Percentiles rank a stretch among this genome's conserved stretches.
Evolutionary conservation across 1,140 invertebrate species (phyloP).

Genomic region (Monomorium pharaonis): DNA sequence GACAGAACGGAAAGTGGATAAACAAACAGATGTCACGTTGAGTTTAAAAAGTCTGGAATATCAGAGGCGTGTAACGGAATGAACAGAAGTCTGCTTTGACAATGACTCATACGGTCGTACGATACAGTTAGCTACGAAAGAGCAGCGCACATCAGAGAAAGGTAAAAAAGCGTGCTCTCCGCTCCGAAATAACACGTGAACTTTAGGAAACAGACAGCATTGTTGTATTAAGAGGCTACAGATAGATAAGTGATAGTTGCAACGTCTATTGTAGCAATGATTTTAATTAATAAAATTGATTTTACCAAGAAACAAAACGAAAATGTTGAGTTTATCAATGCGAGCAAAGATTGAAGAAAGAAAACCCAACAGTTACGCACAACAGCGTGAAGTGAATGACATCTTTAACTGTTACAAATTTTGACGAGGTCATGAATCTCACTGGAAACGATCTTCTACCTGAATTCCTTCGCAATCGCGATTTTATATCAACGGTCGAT

Average conservation of each 20-base stretch:
- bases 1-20: slow-evolving; percentile 17
- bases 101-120: slow-evolving; percentile 62
- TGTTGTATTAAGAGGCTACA: neutral
- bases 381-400: neutral
- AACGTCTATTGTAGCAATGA: neutral
- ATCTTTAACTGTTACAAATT: neutral
- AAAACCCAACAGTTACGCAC: neutral
- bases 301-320: neutral
- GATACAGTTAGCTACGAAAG: slow-evolving; percentile 54
- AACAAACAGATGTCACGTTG: slow-evolving; percentile 40
- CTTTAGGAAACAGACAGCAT: slow-evolving; percentile 10
- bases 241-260: neutral
- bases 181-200: neutral
- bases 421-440: neutral
- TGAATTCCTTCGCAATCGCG: neutral
- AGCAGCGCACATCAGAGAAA: neutral
- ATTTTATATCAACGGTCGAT: slow-evolving; percentile 30
- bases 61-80: slow-evolving; percentile 49
- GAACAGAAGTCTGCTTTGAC: slow-evolving; percentile 48
- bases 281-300: neutral
- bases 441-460: neutral
- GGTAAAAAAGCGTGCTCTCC: slow-evolving; percentile 12
- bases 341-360: neutral
- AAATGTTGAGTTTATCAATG: neutral
- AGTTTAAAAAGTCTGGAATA: slow-evolving; percentile 45